A percentile compares a stretch with the other conserved stretches of the same genome.
Evolutionary conservation across 2,888 invertebrate species (phyloP).

Genomic region (Dolichopus griseipennis): DNA sequence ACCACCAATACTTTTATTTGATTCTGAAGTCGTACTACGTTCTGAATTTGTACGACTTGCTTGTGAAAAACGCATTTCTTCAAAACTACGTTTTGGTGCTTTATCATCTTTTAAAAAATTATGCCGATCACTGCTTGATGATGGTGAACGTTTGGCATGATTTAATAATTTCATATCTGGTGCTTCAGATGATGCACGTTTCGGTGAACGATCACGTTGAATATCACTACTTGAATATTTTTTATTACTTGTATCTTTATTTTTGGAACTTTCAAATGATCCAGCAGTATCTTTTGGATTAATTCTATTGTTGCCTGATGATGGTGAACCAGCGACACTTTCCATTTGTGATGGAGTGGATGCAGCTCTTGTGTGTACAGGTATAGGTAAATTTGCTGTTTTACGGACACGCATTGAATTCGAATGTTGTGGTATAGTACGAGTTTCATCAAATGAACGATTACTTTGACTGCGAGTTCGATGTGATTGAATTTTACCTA

Average conservation of each 20-base stretch:
- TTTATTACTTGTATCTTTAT: conserved; percentile 21
- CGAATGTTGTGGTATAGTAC: conserved; percentile 35
- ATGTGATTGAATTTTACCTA: conserved; percentile 25
- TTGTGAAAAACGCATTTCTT: conserved; percentile 27
- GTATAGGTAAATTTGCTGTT: conserved; percentile 37
- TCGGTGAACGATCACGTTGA: conserved; percentile 28
- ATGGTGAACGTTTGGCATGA: conserved; percentile 38
- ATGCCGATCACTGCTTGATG: conserved; percentile 31
- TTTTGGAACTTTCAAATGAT: conserved; percentile 16
- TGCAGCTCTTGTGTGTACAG: conserved; percentile 40
- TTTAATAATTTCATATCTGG: conserved; percentile 29
- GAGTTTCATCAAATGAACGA: conserved; percentile 21
- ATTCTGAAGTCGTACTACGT: conserved; percentile 21
- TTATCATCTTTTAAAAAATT: conserved; percentile 22
- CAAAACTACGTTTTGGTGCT: conserved; percentile 33
- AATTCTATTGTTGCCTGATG: conserved; percentile 23
- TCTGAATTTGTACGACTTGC: conserved; percentile 23
- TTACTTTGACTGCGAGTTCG: conserved; percentile 13
- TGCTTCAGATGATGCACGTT: conserved; percentile 37
- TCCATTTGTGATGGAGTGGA: conserved; percentile 43
- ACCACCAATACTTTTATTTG: conserved; percentile 14
- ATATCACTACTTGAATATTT: conserved; percentile 11
- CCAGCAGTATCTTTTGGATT: conserved; percentile 26
- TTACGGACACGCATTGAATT: conserved; percentile 39
- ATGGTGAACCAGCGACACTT: conserved; percentile 27